phyloP scores from a whole-genome alignment of 2,888 invertebrate genomes.

The Seira ritae region DNA sequence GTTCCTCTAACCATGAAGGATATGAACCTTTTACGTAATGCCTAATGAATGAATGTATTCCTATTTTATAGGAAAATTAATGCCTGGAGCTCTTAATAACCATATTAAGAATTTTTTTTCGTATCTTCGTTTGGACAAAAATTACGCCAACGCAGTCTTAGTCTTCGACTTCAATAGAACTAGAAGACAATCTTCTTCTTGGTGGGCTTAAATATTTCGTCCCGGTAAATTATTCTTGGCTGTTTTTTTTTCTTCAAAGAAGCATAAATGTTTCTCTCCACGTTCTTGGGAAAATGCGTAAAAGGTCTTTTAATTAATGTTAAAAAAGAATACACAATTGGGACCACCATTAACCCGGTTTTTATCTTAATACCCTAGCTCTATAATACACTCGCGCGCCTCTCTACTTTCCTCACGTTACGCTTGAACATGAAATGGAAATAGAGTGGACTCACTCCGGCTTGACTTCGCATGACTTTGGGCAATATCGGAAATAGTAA shows the following conservation, averaged over 20 bases:
- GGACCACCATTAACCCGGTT: not conserved
- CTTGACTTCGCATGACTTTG: conserved; percentile 35
- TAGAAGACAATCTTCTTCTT: not conserved
- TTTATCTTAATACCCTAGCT: conserved; percentile 24
- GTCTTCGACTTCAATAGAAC: not conserved
- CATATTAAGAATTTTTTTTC: not conserved
- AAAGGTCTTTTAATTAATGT: conserved; percentile 33
- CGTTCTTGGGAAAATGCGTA: not conserved
- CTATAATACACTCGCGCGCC: not conserved
- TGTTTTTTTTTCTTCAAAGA: not conserved
- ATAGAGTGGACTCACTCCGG: not conserved
- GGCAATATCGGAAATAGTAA: conserved; percentile 39
- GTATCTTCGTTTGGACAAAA: not conserved
- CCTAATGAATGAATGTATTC: not conserved
- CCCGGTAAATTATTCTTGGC: not conserved
- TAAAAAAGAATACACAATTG: conserved; percentile 29
- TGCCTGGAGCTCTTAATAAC: not conserved
- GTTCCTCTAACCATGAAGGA: not conserved
- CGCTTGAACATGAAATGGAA: no score
- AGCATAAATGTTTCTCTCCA: not conserved
- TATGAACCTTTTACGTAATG: not conserved
- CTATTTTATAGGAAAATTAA: not conserved
- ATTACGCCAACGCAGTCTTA: not conserved
- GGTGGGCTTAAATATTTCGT: not conserved
- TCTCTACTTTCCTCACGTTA: no score